Evolutionary conservation across 2,888 invertebrate genomes (phyloP), one percentile per base, ranked within the genome.

Genomic region (Empis stercorea): DNA sequence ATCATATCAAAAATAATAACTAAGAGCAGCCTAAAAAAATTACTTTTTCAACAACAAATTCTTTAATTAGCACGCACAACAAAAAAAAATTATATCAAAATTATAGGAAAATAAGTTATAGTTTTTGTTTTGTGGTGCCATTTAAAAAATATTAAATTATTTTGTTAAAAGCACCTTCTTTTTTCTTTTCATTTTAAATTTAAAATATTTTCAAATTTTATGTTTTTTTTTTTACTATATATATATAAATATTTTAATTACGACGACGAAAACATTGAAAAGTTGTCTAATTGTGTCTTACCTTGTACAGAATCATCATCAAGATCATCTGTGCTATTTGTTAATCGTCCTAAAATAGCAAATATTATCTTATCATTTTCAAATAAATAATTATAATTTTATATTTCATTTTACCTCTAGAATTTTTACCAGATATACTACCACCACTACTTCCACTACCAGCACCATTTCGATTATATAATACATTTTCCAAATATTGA

Each of bases 261-360:
- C 59, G 69, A 69, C 59, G 68, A 62, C 53, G 69, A 64, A 55
- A 69, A 61, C 60, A 69, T 60, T 49, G 68, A 66, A 62, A 68
- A 69, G 59, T 66, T 68, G 61, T 69, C 69, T 61, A 69, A 68
- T 57, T 62, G 61, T 50, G 52, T 55, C 68, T 68, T 69, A 67
- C 69, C 68, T 66, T 68, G 69, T 55, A 67, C 62, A 49, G 66
- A 68, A 51, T 70, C 70, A 55, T 70, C 70, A 50, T 70, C 88
- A 60, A 91, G 74, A 70, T 89, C 89, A 66, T 91, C 91, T 60
- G 87, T 87, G 58, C 88, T 89, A 61, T 75, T 80, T 71, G 83
- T 84, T 71, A 86, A 80, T 52, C 86, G 84, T 59, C 80, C 86
- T 87, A 69, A 40, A 50, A 37, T 36, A n/a, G n/a, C 48, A 58